A percentile compares a stretch with the other conserved stretches of the same genome.
These are phyloP conservation scores for Sciaenops ocellatus DNA, from an alignment of 2,797 vertebrate genomes.

Conservation along the genomic window DNA sequence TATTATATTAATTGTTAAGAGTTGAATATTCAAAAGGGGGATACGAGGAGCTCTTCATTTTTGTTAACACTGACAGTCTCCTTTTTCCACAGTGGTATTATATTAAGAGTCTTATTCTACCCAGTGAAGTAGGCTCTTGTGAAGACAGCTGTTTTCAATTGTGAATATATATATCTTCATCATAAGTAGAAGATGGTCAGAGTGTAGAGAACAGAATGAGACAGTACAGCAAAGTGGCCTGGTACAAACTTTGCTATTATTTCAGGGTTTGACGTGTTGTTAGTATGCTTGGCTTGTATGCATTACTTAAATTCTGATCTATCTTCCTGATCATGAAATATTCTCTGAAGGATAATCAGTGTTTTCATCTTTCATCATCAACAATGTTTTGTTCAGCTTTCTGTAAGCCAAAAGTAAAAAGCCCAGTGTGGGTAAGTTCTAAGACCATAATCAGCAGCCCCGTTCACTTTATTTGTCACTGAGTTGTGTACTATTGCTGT, in stretches of 20 bases:
- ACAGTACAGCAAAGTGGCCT: background rate
- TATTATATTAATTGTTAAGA: background rate
- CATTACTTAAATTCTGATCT: background rate
- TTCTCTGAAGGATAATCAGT: no score
- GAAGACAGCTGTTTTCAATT: conserved; percentile 21
- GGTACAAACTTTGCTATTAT: background rate
- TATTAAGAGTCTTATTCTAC: conserved; percentile 41
- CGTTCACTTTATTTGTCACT: background rate
- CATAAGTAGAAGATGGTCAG: background rate
- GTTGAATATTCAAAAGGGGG: conserved; percentile 20
- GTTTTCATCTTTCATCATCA: no score
- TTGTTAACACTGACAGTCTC: conserved; percentile 21
- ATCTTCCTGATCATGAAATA: no score
- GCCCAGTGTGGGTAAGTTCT: background rate
- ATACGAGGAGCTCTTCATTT: conserved; percentile 32
- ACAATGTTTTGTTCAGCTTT: background rate
- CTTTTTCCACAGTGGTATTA: conserved; percentile 18
- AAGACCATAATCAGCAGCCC: background rate
- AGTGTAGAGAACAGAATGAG: background rate
- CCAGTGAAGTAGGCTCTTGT: conserved; percentile 21
- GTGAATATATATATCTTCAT: conserved; percentile 20
- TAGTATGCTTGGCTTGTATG: background rate
- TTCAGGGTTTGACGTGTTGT: background rate
- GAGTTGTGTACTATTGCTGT: background rate
- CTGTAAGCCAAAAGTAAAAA: background rate